phyloP scores from a whole-genome alignment of 92 coral and sea anemone species.

The Zoanthus sansibaricus region DNA sequence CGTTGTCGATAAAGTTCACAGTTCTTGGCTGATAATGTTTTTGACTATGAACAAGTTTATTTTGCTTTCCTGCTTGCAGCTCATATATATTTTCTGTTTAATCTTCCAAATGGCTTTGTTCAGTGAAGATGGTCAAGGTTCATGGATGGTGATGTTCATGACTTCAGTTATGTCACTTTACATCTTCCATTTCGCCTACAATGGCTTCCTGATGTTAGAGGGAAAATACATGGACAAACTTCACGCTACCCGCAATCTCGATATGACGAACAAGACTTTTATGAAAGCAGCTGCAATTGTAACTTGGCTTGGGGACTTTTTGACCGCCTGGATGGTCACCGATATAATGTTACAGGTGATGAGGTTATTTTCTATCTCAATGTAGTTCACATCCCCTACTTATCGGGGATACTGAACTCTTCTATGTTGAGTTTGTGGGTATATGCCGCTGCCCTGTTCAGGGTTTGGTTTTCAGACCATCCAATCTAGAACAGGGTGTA shows the following conservation, averaged over 20 bases:
- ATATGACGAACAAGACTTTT: slow-evolving; percentile 82
- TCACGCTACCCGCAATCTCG: slow-evolving; percentile 83
- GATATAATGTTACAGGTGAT: slow-evolving; percentile 92
- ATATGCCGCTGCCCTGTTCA: too few species aligned
- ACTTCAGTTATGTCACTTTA: slow-evolving; percentile 78
- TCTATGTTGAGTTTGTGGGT: too few species aligned
- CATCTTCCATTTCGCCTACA: slow-evolving; percentile 61
- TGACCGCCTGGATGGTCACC: slow-evolving; percentile 95
- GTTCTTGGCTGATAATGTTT: too few species aligned
- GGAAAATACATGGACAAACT: slow-evolving; percentile 86
- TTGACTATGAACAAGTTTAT: too few species aligned
- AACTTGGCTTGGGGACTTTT: slow-evolving; percentile 87
- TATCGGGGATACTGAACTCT: too few species aligned
- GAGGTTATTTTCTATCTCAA: background rate
- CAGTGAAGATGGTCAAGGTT: slow-evolving; percentile 91
- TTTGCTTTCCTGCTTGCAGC: too few species aligned
- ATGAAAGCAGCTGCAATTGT: slow-evolving; percentile 87
- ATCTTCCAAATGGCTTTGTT: slow-evolving; percentile 4
- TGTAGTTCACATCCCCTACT: background rate
- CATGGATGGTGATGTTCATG: slow-evolving; percentile 91
- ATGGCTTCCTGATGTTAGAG: slow-evolving; percentile 20
- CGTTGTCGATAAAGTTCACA: too few species aligned
- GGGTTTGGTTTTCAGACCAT: too few species aligned
- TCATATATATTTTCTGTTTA: too few species aligned
- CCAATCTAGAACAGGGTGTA: too few species aligned